Percentiles rank a stretch among this genome's conserved stretches.
Evolutionary conservation across 2,888 invertebrate species (phyloP).

Genomic region (Acleris emargana): DNA sequence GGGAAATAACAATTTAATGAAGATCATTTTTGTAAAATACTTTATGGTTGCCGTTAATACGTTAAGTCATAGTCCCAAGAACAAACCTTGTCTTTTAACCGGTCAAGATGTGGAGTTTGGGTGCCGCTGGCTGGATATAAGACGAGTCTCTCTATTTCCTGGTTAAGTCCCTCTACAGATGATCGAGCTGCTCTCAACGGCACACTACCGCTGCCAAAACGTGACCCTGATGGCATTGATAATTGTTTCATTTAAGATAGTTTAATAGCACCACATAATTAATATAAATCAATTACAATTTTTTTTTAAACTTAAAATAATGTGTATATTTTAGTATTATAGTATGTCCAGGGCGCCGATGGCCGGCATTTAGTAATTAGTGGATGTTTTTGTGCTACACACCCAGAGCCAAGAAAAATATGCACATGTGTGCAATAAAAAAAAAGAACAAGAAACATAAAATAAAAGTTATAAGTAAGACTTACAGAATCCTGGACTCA

Average conservation of each 20-base stretch:
- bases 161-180: constrained; percentile 94
- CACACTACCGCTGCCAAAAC: constrained; percentile 74
- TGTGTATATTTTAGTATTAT: too few relatives aligned
- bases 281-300: background rate
- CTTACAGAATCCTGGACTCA: constrained; percentile 77
- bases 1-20: too few relatives aligned
- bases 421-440: constrained; percentile 16
- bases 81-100: constrained; percentile 85
- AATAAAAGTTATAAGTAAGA: background rate
- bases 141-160: constrained; percentile 92
- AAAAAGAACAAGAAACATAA: too few relatives aligned
- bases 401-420: background rate
- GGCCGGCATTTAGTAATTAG: too few relatives aligned
- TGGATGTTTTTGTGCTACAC: too few relatives aligned
- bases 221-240: constrained; percentile 62
- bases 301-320: too few relatives aligned
- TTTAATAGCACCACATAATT: background rate
- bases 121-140: constrained; percentile 81
- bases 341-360: too few relatives aligned
- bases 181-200: constrained; percentile 89
- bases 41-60: too few relatives aligned
- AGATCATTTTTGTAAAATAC: too few relatives aligned
- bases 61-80: background rate
- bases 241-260: constrained; percentile 3
- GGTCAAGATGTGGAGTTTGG: constrained; percentile 74